phyloP scores from a whole-genome alignment of 2,888 invertebrate genomes.

The Phengaris alcon region DNA sequence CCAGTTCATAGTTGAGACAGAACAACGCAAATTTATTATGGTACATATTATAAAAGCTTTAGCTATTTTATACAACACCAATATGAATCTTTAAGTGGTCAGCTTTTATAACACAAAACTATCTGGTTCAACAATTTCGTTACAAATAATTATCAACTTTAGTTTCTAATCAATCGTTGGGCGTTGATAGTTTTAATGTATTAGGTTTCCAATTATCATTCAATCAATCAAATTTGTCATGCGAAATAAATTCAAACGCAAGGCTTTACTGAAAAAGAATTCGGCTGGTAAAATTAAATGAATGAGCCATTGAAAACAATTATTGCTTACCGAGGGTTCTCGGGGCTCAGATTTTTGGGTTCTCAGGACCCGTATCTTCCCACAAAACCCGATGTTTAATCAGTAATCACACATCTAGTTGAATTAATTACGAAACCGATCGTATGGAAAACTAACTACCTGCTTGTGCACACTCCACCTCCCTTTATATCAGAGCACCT shows the following conservation, averaged over 20 bases:
- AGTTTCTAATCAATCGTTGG: neutral
- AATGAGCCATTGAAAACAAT: constrained; percentile 11
- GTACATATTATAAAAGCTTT: no score
- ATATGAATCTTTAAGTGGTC: neutral
- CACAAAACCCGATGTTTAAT: neutral
- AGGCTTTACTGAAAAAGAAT: constrained; percentile 3
- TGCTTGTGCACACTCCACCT: no score
- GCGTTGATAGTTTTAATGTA: constrained; percentile 6
- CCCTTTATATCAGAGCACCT: no score
- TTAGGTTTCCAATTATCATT: constrained; percentile 19
- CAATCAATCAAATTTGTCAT: constrained; percentile 25
- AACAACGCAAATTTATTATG: no score
- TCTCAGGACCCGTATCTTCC: neutral
- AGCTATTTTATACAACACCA: neutral
- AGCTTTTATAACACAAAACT: neutral
- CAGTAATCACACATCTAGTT: no score
- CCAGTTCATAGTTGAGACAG: no score
- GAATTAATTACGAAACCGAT: no score
- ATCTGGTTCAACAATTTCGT: neutral
- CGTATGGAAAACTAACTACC: no score
- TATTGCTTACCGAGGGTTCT: neutral
- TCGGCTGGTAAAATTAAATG: constrained; percentile 1
- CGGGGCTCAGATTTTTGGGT: neutral
- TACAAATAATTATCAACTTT: neutral
- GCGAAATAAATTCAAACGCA: constrained; percentile 19